Evolutionary conservation across 2,888 invertebrate species (phyloP), one percentile per base, ranked within the genome.

Genomic region (Monochamus alternatus): DNA sequence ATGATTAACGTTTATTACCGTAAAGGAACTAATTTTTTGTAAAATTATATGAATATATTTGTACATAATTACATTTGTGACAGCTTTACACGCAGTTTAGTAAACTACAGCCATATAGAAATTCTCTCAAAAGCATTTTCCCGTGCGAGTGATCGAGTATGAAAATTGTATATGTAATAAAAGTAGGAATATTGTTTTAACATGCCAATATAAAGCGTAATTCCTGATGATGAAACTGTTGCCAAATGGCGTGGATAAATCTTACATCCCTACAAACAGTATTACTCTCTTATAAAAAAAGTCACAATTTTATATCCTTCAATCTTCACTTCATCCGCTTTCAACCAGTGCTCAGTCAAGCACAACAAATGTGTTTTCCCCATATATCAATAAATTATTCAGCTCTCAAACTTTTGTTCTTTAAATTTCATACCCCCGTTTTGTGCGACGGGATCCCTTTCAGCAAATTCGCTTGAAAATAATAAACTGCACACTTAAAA

Each of bases 291-390:
- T 38, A 52, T 67, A 67, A 67, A 67, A 22, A 67, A 67, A 67
- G 38, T 32, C 66, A 52, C 51, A 66, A 38, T 67, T 67, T 67
- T 67, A 67, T 52, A 67, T 67, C 58, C 67, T 55, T 58, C 67
- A 32, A 55, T 67, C 55, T 67, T 67, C 55, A 67, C 67, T 43
- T 67, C 55, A 67, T 67, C 67, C 67, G 31, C 67, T 67, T 55
- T 67, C 55, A 67, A 67, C 67, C 58, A 55, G 58, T 38, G 38
- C 67, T 55, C 55, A 67, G 55, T 67, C 32, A 55, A 67, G 67
- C 67, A 55, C 55, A 67, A 67, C 55, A 55, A 67, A 67, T 67
- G 55, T 67, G 67, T 67, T 67, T 55, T 67, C 55, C 52, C 67
- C 67, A 67, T 67, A 52, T 55, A 7, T 43, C 67, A 52, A 52